Conservation (phyloP, 2,113 vertebrate species). For the Syngnathus floridae region DNA sequence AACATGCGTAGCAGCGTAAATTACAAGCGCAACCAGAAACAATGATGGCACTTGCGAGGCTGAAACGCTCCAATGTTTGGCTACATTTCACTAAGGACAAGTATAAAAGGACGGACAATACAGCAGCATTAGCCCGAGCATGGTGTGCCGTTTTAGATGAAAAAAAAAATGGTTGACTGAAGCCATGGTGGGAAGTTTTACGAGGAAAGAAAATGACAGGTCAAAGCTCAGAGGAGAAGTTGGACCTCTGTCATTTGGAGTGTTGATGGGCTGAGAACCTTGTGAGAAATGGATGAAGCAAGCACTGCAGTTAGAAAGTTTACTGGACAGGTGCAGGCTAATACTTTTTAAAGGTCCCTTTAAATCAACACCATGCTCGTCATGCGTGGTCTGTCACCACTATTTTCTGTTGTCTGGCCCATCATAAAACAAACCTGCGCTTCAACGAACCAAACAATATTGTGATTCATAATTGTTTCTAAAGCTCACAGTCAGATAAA, state of each 20-base stretch:
- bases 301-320: neutral
- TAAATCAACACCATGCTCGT: neutral
- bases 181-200: neutral
- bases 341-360: neutral
- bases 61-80: too few relatives aligned
- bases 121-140: too few relatives aligned
- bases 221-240: neutral
- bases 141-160: neutral
- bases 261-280: neutral
- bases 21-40: too few relatives aligned
- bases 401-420: neutral
- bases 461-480: neutral
- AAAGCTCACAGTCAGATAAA: neutral
- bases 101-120: too few relatives aligned
- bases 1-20: too few relatives aligned
- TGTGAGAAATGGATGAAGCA: neutral
- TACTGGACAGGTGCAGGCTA: neutral
- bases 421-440: neutral
- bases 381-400: neutral
- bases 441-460: neutral
- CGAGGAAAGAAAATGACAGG: neutral
- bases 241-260: neutral
- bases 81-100: too few relatives aligned
- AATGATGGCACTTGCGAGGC: too few relatives aligned
- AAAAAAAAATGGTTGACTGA: slow-evolving; percentile 4